Evolutionary conservation across 2,113 vertebrate genomes (phyloP).

Genomic region (Philantomba maxwellii): DNA sequence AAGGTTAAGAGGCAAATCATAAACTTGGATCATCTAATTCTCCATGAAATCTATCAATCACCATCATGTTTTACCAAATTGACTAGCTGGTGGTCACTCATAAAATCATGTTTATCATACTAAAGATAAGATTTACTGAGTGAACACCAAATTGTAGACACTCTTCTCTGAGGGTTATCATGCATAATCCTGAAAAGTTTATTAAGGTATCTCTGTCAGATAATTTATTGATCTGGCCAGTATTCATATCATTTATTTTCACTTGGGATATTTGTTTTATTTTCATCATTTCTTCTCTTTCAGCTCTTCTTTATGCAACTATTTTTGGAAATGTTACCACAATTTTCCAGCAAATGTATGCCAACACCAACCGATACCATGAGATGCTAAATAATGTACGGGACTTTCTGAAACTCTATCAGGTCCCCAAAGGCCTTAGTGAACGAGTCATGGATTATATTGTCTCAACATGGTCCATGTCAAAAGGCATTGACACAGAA

Average conservation of each 20-base stretch:
- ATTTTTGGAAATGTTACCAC: conserved; percentile 99
- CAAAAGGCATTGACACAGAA: conserved; percentile 98
- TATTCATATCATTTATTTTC: background rate
- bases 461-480: conserved; percentile 98
- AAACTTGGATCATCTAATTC: background rate
- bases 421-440: conserved; percentile 97
- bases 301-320: conserved; percentile 97
- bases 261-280: background rate
- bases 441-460: conserved; percentile 99
- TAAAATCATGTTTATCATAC: background rate
- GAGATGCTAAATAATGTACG: conserved; percentile 98
- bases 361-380: conserved; percentile 98
- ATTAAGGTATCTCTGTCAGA: background rate
- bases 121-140: background rate
- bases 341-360: conserved; percentile 99
- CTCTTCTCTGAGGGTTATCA: background rate
- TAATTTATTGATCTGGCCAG: background rate
- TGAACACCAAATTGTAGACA: background rate
- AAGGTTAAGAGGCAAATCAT: background rate
- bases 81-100: background rate
- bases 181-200: background rate
- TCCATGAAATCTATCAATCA: background rate
- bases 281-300: conserved; percentile 67
- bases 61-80: background rate
- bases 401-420: conserved; percentile 97